These are phyloP conservation scores for Bothrops jararaca DNA, from an alignment of 2,113 vertebrate genomes.

Conservation along the genomic window DNA sequence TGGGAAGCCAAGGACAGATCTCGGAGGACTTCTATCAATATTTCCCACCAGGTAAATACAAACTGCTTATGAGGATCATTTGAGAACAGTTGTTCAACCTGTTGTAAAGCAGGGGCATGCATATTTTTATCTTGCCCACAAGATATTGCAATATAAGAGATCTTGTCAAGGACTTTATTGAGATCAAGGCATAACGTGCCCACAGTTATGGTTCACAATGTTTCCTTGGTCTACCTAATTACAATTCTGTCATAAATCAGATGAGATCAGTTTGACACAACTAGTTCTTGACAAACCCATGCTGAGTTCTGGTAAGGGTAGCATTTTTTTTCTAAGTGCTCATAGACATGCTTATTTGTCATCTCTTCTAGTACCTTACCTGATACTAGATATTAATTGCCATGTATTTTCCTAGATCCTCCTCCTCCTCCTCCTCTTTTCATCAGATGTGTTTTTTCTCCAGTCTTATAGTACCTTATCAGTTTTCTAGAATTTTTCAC, in stretches of 20 bases:
- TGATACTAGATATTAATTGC: not conserved
- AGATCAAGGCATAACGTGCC: not conserved
- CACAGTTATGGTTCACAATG: not conserved
- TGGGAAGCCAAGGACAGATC: not conserved
- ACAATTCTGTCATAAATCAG: not conserved
- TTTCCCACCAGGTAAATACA: not conserved
- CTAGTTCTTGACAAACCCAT: not conserved
- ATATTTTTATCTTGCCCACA: not conserved
- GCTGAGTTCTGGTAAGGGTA: not conserved
- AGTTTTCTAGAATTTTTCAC: not conserved
- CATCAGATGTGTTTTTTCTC: not conserved
- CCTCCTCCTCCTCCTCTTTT: not conserved
- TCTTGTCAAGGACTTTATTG: not conserved
- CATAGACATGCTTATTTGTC: not conserved
- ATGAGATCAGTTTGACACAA: not conserved
- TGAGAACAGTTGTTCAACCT: not conserved
- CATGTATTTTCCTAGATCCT: not conserved
- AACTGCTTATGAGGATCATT: not conserved
- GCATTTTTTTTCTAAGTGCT: not conserved
- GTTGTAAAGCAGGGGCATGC: not conserved
- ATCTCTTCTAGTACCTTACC: not conserved
- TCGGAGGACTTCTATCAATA: not conserved
- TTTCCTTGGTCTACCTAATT: not conserved
- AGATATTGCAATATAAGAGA: not conserved
- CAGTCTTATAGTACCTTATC: not conserved